Percentiles rank a stretch among this genome's conserved stretches.
Conservation (phyloP, 2,888 invertebrate species). For the Copidosoma aretas region DNA sequence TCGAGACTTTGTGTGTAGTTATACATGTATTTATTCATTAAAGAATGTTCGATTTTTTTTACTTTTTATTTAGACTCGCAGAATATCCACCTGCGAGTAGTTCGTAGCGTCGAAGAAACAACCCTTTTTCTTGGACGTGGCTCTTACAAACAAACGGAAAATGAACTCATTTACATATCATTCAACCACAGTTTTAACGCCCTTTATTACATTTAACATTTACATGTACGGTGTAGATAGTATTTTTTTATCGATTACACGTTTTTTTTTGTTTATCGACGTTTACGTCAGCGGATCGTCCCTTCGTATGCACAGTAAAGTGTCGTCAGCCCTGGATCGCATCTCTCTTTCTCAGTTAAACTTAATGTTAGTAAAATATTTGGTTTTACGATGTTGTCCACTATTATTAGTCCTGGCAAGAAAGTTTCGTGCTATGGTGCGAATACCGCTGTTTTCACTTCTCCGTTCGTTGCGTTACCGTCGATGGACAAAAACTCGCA, state of each 20-base stretch:
- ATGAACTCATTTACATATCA: constrained; percentile 19
- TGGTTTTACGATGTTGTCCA: constrained; percentile 34
- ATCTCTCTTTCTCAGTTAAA: constrained; percentile 17
- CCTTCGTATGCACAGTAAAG: constrained; percentile 26
- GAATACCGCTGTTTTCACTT: constrained; percentile 1
- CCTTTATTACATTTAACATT: constrained; percentile 16
- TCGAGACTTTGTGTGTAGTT: constrained; percentile 6
- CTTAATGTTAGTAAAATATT: constrained; percentile 37
- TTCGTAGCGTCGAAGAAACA: constrained; percentile 5
- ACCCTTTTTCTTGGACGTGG: background rate
- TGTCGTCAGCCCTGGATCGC: constrained; percentile 18
- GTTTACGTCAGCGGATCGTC: constrained; percentile 1
- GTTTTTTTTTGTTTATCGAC: constrained; percentile 3
- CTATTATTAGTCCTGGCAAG: constrained; percentile 38
- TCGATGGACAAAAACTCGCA: background rate
- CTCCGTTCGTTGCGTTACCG: constrained; percentile 4
- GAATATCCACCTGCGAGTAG: background rate
- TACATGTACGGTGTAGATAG: constrained; percentile 7
- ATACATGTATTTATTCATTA: constrained; percentile 3
- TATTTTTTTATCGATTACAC: constrained; percentile 5
- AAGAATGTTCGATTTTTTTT: constrained; percentile 19
- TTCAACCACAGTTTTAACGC: constrained; percentile 3
- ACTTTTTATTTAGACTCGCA: background rate
- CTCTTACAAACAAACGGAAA: constrained; percentile 1
- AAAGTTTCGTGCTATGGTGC: constrained; percentile 34